A percentile compares a stretch with the other conserved stretches of the same genome.
phyloP scores from a whole-genome alignment of 2,113 vertebrate species.

The Takifugu bimaculatus region DNA sequence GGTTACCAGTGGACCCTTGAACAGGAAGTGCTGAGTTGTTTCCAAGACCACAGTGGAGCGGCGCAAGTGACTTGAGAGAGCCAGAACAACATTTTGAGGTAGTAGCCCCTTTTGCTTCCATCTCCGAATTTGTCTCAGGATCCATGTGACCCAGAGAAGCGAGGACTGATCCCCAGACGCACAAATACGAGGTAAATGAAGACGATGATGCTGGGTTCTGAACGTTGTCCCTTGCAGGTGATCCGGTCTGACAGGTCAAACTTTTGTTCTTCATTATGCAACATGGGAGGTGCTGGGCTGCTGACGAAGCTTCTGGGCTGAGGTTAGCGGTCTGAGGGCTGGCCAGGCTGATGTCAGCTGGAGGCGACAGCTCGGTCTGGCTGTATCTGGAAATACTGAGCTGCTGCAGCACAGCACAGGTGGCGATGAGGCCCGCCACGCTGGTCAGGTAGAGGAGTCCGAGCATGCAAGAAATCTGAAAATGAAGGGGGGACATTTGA shows the following conservation, averaged over 20 bases:
- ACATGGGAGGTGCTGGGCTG: slow-evolving; percentile 24
- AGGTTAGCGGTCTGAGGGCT: slow-evolving; percentile 37
- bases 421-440: slow-evolving; percentile 82
- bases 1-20: background rate
- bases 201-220: slow-evolving; percentile 6
- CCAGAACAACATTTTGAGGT: slow-evolving; percentile 46
- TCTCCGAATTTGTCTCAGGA: slow-evolving; percentile 38
- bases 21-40: slow-evolving; percentile 59
- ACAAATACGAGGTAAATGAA: slow-evolving; percentile 65
- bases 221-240: background rate
- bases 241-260: slow-evolving; percentile 10
- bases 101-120: slow-evolving; percentile 30
- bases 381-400: slow-evolving; percentile 63
- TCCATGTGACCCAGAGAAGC: slow-evolving; percentile 72
- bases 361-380: slow-evolving; percentile 2
- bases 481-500: background rate
- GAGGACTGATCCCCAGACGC: slow-evolving; percentile 83
- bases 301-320: slow-evolving; percentile 18
- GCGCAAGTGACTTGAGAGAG: slow-evolving; percentile 65
- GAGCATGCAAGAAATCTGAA: slow-evolving; percentile 88
- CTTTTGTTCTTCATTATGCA: slow-evolving; percentile 54
- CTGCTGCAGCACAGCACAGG: slow-evolving; percentile 79
- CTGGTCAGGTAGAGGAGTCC: slow-evolving; percentile 88
- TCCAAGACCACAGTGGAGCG: slow-evolving; percentile 59
- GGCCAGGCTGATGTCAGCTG: slow-evolving; percentile 13